Evolutionary conservation across 2,888 invertebrate genomes (phyloP), one percentile per base, ranked within the genome.

Genomic region (Micoletzkya japonica): DNA sequence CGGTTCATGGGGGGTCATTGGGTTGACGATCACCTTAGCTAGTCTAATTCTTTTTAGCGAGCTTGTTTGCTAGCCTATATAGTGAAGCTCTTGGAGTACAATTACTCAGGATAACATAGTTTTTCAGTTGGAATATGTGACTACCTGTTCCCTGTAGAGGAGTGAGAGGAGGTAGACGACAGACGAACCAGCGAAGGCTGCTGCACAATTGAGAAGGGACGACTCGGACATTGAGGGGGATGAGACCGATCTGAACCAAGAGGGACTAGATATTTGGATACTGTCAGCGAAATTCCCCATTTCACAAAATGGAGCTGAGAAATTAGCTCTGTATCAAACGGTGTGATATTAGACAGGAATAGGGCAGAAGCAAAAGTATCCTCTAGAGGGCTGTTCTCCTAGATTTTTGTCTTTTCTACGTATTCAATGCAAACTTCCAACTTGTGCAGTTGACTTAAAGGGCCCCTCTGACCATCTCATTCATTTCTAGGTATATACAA

Each of bases 171-270:
- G 71, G 67, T 81, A 83, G 52, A 82, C 72, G 90, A 72, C 92
- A 90, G 59, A 94, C 90, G 50, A 94, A 90, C 52, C 92, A 34
- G 79, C 77, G 54, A 82, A 82, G 2, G 79, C 73, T 4, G 75
- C 63, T 0, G 75, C 73, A 20, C 77, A 71, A 64, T 72, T 75
- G 67, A 78, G 73, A 52, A 79, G 73, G 32, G 79, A 74, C 7
- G 72, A 73, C 44, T 79, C 79, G 30, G 76, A 70, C 1, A 76
- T 66, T 6, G 75, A 71, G 24, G 49, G 44, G 2, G 6, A 24
- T 10, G 30, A 36, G 4, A 44, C 54, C 17, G 64, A 54, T 28
- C 64, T 54, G 44, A 44, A 44, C 10, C 44, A 14, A 20, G 20
- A 44, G 20, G 44, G 44, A 20, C 10, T 20, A 20, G 10, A 44